A percentile compares a stretch with the other conserved stretches of the same genome.
phyloP scores from a whole-genome alignment of 2,113 vertebrate genomes.

The Tiliqua scincoides region DNA sequence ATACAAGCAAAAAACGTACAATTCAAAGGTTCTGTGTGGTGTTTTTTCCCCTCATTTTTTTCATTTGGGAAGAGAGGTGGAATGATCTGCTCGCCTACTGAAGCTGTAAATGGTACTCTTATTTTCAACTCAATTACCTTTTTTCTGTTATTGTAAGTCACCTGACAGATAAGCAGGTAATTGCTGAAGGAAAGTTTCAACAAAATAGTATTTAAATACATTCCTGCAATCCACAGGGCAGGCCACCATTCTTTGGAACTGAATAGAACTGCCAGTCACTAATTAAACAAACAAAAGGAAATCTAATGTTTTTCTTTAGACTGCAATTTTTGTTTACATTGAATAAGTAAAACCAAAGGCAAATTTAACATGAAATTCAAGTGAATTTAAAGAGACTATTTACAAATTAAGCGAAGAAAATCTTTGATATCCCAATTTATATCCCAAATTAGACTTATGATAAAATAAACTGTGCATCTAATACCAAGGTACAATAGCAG shows the following conservation, averaged over 20 bases:
- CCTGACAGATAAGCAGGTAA: slow-evolving; percentile 22
- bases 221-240: slow-evolving; percentile 12
- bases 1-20: not conserved
- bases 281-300: slow-evolving; percentile 30
- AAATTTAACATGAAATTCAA: not conserved
- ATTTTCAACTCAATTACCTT: slow-evolving; percentile 28
- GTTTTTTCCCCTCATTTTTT: not conserved
- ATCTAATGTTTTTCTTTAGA: slow-evolving; percentile 10
- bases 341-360: not conserved
- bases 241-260: slow-evolving; percentile 32
- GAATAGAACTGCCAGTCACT: slow-evolving; percentile 10
- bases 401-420: not conserved
- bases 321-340: slow-evolving; percentile 18
- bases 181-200: slow-evolving; percentile 23
- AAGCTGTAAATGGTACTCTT: not conserved
- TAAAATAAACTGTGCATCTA: not conserved
- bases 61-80: not conserved
- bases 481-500: no score
- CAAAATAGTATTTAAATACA: slow-evolving; percentile 18
- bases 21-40: not conserved
- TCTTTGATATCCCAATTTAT: not conserved
- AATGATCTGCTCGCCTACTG: not conserved
- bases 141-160: slow-evolving; percentile 19
- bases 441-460: not conserved
- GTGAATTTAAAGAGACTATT: slow-evolving; percentile 6